Evolutionary conservation across 1,140 invertebrate genomes (phyloP).

Genomic region (Sminthurides bifidus): DNA sequence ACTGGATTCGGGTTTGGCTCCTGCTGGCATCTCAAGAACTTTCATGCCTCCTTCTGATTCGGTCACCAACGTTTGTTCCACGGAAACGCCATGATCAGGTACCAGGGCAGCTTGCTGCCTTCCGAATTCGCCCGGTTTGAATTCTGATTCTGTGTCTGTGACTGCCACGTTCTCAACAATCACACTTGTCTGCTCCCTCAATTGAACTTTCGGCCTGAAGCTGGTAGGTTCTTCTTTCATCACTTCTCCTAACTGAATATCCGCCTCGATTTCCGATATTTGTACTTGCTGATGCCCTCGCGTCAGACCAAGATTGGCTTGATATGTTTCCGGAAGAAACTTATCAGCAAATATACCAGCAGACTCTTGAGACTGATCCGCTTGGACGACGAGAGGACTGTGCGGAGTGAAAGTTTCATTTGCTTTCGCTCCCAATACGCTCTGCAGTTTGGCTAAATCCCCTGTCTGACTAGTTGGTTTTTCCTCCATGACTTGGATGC

Average conservation of each 20-base stretch:
- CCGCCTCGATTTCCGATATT: not conserved
- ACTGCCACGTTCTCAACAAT: not conserved
- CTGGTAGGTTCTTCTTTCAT: not conserved
- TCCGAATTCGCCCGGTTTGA: not conserved
- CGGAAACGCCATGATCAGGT: not conserved
- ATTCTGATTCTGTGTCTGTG: not conserved
- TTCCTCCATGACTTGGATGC: conserved; percentile 1
- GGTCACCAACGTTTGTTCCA: not conserved
- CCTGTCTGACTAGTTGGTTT: not conserved
- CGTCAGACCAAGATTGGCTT: not conserved
- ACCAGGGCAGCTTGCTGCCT: not conserved
- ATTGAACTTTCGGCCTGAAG: not conserved
- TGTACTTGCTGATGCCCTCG: not conserved
- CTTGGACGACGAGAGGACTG: not conserved
- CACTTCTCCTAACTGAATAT: not conserved
- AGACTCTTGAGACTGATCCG: not conserved
- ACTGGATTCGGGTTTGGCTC: not conserved
- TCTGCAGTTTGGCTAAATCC: not conserved
- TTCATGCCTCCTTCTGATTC: not conserved
- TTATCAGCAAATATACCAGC: not conserved
- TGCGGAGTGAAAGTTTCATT: not conserved
- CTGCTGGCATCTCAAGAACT: not conserved
- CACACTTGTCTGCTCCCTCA: not conserved
- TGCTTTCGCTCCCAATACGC: not conserved
- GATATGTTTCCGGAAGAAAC: not conserved